Evolutionary conservation across 2,113 vertebrate genomes (phyloP), one percentile per base, ranked within the genome.

Genomic region (Sceloporus tristichus): DNA sequence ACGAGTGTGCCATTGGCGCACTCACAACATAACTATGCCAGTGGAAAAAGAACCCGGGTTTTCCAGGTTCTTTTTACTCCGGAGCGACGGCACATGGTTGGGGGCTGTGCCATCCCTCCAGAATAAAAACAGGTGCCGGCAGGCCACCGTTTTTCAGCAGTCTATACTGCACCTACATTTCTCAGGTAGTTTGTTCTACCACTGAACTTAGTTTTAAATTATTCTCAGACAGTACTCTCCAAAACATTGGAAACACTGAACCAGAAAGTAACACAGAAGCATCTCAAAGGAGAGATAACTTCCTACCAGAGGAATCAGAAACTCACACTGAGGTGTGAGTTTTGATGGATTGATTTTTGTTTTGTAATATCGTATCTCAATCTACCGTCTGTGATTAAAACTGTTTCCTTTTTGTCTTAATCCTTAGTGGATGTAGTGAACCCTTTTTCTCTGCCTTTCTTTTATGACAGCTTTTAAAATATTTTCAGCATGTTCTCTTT

Each of bases 331-430:
- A 62, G 11, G 59, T 62, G 18, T 62, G 59, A 16, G 48, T 18
- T 62, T 62, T 62, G 59, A 62, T 18, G 16, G 59, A 62, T 62
- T 62, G 59, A 62, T 62, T 62, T 62, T 62, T 62, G 13, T 16
- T 62, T 25, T 85, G 71, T 38, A 87, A 80, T 59, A 62, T 87
- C 71, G 81, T 34, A 79, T 86, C 23, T 54, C 54, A 79, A 54
- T 86, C 5, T 87, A 25, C 48, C 21, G 38, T 54, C 23, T 71
- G 65, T 14, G 10, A 62, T 74, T 74, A 42, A 74, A 87, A 42
- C 25, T 18, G n/a, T 59, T 59, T 73, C 53, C 68, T 81, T 81
- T 79, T 80, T 40, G 19, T 0, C 48, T 42, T 42, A 25, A 4
- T 68, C 48, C 14, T 56, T 23, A 74, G 0, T 59, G 21, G 71